Conservation (phyloP, 2,113 vertebrate genomes). For the Urocynchramus pylzowi region DNA sequence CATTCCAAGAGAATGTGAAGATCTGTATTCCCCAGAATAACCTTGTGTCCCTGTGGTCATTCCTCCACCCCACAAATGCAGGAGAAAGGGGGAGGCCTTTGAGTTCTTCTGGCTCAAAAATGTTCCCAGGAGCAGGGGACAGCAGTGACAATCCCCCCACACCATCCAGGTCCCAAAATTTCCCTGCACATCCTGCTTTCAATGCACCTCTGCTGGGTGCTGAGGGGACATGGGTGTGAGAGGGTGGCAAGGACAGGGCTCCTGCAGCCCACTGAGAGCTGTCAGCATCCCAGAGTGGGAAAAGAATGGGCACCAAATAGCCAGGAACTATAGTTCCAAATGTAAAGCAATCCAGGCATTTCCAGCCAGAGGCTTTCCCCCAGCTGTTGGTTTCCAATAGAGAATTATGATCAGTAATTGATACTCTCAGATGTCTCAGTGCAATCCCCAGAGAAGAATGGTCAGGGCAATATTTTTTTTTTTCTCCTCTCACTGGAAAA, state of each 20-base stretch:
- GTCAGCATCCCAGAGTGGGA: neutral
- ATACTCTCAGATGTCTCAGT: conserved; percentile 58
- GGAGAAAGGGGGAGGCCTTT: neutral
- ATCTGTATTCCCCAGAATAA: neutral
- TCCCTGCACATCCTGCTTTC: neutral
- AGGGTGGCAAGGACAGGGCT: neutral
- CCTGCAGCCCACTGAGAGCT: neutral
- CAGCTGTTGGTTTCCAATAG: conserved; percentile 66
- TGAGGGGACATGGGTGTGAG: neutral
- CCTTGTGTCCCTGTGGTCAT: accelerated
- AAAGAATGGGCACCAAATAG: neutral
- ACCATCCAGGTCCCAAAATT: accelerated
- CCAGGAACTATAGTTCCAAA: neutral
- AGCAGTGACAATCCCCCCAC: neutral
- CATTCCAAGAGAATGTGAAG: neutral
- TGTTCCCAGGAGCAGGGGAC: neutral
- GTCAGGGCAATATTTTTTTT: conserved; percentile 62
- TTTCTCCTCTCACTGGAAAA: conserved; percentile 65
- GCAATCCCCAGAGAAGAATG: conserved; percentile 64
- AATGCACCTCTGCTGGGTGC: neutral
- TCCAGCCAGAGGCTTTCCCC: conserved; percentile 40
- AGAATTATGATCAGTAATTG: conserved; percentile 64
- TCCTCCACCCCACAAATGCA: neutral
- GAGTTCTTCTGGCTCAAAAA: neutral
- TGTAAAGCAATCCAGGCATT: conserved; percentile 23